These are phyloP conservation scores for Drosophila bocki DNA, from an alignment of 1,140 invertebrate genomes.

Conservation along the genomic window DNA sequence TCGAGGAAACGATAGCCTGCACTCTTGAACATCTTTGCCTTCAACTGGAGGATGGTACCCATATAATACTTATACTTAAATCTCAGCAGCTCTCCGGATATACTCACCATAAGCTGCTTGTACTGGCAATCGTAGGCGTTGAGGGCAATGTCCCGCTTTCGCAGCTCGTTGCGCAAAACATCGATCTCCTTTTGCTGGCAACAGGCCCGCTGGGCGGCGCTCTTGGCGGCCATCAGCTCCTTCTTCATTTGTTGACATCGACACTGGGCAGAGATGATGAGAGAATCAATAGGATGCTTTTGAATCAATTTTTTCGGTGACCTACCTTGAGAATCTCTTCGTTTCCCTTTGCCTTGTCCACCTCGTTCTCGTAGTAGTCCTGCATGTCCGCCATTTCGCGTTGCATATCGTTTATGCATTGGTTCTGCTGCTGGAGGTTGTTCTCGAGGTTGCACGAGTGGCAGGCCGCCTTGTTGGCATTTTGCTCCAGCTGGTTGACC, in stretches of 20 bases:
- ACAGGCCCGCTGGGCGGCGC: conserved; percentile 43
- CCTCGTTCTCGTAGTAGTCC: conserved; percentile 66
- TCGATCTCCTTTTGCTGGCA: conserved; percentile 58
- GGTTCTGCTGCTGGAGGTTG: conserved; percentile 45
- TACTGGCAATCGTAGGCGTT: conserved; percentile 76
- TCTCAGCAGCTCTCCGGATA: neutral
- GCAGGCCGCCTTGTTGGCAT: conserved; percentile 29
- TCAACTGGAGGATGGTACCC: conserved; percentile 43
- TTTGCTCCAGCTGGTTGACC: conserved; percentile 26
- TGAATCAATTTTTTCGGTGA: neutral
- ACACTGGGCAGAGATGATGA: conserved; percentile 38
- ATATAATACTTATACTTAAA: neutral
- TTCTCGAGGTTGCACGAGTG: conserved; percentile 21
- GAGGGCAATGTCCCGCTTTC: conserved; percentile 62
- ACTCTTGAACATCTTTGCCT: conserved; percentile 68
- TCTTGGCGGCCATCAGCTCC: conserved; percentile 45
- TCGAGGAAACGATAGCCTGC: conserved; percentile 73
- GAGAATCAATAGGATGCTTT: neutral
- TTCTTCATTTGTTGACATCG: conserved; percentile 66
- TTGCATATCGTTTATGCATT: conserved; percentile 59
- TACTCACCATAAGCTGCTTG: conserved; percentile 77
- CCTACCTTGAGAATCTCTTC: conserved; percentile 64
- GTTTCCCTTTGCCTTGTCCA: conserved; percentile 58
- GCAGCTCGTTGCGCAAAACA: conserved; percentile 62
- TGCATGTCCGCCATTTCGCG: conserved; percentile 75